phyloP scores from a whole-genome alignment of 2,797 vertebrate species.

The Nannoperca australis region DNA sequence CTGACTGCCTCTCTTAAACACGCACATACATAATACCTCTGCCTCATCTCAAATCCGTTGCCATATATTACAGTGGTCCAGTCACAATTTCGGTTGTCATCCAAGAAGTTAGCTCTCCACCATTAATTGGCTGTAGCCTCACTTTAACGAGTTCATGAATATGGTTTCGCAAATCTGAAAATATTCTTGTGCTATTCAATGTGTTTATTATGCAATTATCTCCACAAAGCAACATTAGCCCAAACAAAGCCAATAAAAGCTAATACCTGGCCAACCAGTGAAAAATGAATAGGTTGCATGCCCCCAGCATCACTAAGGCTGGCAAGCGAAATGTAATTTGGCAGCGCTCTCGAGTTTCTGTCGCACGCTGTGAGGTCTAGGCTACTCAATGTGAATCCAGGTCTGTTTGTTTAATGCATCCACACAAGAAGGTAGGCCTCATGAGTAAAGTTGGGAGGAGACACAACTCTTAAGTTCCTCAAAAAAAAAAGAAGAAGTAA shows the following conservation, averaged over 20 bases:
- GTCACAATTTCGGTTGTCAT: slow-evolving; percentile 11
- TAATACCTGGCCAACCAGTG: slow-evolving; percentile 42
- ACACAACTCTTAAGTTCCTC: slow-evolving; percentile 10
- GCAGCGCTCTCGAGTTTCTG: slow-evolving; percentile 31
- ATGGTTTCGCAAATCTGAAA: slow-evolving; percentile 36
- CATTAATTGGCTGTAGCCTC: slow-evolving; percentile 3
- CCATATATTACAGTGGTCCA: slow-evolving; percentile 4
- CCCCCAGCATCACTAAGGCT: slow-evolving; percentile 44
- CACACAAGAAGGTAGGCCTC: slow-evolving; percentile 23
- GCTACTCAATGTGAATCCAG: slow-evolving; percentile 36
- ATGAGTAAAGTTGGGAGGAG: slow-evolving; percentile 6
- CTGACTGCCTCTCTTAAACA: slow-evolving; percentile 31
- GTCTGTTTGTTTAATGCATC: slow-evolving; percentile 31
- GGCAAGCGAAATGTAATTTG: slow-evolving; percentile 50
- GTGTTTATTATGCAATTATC: slow-evolving; percentile 59
- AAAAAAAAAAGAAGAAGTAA: slow-evolving; percentile 36
- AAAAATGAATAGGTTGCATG: slow-evolving; percentile 50
- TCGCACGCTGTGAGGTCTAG: slow-evolving; percentile 39
- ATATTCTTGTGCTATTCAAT: slow-evolving; percentile 23
- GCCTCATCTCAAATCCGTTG: slow-evolving; percentile 7
- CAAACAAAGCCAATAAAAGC: slow-evolving; percentile 32
- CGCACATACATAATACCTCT: slow-evolving; percentile 8
- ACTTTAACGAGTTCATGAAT: slow-evolving; percentile 32
- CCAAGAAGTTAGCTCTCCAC: neutral
- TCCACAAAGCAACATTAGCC: slow-evolving; percentile 43